phyloP scores from a whole-genome alignment of 1,140 invertebrate genomes.

The Pogonomyrmex californicus region DNA sequence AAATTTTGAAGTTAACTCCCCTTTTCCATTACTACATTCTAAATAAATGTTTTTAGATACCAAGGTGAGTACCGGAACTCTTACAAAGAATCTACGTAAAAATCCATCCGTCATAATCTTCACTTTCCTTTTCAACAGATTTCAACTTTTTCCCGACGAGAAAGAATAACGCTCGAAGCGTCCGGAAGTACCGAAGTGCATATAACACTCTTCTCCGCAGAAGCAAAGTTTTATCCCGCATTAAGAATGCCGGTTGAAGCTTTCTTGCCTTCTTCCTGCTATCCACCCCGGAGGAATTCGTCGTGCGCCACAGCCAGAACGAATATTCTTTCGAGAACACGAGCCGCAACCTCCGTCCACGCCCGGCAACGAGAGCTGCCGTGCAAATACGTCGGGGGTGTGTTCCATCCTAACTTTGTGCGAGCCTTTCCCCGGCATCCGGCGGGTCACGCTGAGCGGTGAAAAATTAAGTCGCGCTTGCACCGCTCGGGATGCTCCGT shows the following conservation, averaged over 20 bases:
- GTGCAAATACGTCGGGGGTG: constrained; percentile 14
- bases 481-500: constrained; percentile 18
- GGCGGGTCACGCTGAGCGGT: constrained; percentile 12
- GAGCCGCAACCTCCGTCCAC: constrained; percentile 37
- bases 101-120: constrained; percentile 66
- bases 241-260: constrained; percentile 74
- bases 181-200: constrained; percentile 49
- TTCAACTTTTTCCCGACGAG: constrained; percentile 54
- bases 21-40: constrained; percentile 5
- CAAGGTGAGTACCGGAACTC: constrained; percentile 5
- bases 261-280: constrained; percentile 27
- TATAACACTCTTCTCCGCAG: constrained; percentile 44
- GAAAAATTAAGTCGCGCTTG: constrained; percentile 58
- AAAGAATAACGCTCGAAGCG: constrained; percentile 56
- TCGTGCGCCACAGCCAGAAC: constrained; percentile 24
- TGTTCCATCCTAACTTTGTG: constrained; percentile 14
- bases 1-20: constrained; percentile 19
- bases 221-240: constrained; percentile 67
- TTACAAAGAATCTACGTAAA: constrained; percentile 49
- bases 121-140: constrained; percentile 43
- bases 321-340: constrained; percentile 71
- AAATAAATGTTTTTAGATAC: constrained; percentile 4
- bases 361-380: not conserved
- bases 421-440: constrained; percentile 43
- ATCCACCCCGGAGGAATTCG: constrained; percentile 63